phyloP scores from a whole-genome alignment of 1,140 invertebrate genomes.

The Helicoverpa zea region DNA sequence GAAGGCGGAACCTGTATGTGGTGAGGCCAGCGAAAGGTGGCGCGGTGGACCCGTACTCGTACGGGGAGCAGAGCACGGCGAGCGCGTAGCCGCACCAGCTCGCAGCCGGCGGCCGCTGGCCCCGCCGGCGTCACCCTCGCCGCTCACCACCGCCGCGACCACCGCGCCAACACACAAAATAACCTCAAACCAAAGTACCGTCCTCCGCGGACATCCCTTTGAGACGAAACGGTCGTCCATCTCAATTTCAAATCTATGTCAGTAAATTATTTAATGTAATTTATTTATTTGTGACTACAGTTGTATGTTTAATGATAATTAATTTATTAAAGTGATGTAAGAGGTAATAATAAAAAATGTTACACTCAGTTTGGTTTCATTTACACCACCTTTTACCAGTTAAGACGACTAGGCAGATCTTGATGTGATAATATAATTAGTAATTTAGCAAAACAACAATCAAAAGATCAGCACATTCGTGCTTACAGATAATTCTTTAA shows the following conservation, averaged over 20 bases:
- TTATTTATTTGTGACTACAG: slow-evolving; percentile 83
- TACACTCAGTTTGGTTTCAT: slow-evolving; percentile 70
- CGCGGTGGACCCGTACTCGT: slow-evolving; percentile 87
- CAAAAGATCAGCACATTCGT: no score
- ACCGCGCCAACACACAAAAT: slow-evolving; percentile 71
- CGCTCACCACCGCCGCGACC: slow-evolving; percentile 60
- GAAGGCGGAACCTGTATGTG: slow-evolving; percentile 88
- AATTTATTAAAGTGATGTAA: slow-evolving; percentile 78
- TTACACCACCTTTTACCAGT: slow-evolving; percentile 33
- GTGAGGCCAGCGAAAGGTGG: slow-evolving; percentile 86
- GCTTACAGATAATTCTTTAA: no score
- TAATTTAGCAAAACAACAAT: no score
- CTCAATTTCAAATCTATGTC: slow-evolving; percentile 78
- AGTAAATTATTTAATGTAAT: slow-evolving; percentile 84
- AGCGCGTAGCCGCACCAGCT: slow-evolving; percentile 88
- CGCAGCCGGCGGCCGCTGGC: slow-evolving; percentile 71
- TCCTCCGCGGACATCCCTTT: slow-evolving; percentile 70
- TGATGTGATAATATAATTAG: not conserved
- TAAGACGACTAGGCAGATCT: not conserved
- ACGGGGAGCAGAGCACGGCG: slow-evolving; percentile 87
- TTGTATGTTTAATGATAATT: slow-evolving; percentile 78
- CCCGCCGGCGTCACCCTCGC: slow-evolving; percentile 82
- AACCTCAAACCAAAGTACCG: slow-evolving; percentile 83
- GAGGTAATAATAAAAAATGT: slow-evolving; percentile 76
- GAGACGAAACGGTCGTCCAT: slow-evolving; percentile 68